Percentiles rank a stretch among this genome's conserved stretches.
Evolutionary conservation across 2,113 vertebrate genomes (phyloP).

Genomic region (Marmota flaviventris): DNA sequence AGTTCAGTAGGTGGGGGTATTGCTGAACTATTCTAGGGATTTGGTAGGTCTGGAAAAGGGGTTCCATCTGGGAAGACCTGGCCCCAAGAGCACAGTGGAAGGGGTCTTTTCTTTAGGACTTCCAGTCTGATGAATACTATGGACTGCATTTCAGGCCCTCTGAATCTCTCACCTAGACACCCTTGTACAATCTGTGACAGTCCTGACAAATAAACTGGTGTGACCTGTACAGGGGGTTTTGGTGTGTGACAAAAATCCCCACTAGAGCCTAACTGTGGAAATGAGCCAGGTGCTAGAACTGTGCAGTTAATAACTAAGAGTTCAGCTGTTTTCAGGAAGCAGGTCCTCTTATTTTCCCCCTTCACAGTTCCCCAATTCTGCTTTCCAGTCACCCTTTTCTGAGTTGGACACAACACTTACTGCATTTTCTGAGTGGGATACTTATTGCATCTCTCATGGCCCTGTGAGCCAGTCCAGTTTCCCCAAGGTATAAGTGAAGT

Average conservation of each 20-base stretch:
- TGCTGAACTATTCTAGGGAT: neutral
- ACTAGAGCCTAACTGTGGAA: neutral
- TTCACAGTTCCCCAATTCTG: neutral
- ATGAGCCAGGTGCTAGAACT: neutral
- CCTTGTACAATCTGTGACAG: neutral
- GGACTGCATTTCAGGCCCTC: neutral
- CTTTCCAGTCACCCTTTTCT: neutral
- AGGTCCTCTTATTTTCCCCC: neutral
- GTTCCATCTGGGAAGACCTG: neutral
- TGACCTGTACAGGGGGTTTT: neutral
- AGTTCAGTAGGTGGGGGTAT: neutral
- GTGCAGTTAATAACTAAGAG: neutral
- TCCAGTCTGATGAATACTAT: neutral
- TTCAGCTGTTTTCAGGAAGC: neutral
- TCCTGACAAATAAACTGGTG: neutral
- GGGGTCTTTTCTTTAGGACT: neutral
- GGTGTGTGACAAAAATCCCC: neutral
- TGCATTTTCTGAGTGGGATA: neutral
- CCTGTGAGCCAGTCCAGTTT: neutral
- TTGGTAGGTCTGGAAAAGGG: neutral
- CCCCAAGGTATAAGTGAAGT: neutral
- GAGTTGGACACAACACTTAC: neutral
- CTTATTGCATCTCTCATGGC: fast-evolving
- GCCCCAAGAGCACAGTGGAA: neutral
- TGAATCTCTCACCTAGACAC: too few species aligned